These are phyloP conservation scores for Ephestia elutella DNA, from an alignment of 1,140 invertebrate species.

Conservation along the genomic window DNA sequence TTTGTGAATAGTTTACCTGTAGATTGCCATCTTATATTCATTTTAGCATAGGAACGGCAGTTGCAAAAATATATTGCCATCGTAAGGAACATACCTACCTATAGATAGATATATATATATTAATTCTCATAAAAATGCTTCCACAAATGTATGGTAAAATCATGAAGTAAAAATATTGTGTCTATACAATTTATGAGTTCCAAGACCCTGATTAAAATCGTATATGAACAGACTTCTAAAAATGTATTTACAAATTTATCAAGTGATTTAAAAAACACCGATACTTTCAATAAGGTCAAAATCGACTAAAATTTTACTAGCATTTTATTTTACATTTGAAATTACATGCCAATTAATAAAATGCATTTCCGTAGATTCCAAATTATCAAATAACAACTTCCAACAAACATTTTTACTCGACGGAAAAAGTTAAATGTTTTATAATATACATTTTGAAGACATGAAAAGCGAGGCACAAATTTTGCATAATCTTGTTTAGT, in stretches of 20 bases:
- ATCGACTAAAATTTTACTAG: conserved; percentile 4
- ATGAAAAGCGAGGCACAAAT: too few species aligned
- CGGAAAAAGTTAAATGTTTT: too few species aligned
- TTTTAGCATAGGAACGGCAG: background rate
- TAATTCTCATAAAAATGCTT: background rate
- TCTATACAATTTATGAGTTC: too few species aligned
- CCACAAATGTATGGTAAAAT: conserved; percentile 24
- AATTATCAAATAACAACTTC: too few species aligned
- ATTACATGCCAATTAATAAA: background rate
- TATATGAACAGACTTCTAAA: background rate
- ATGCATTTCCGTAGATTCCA: background rate
- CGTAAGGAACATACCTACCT: background rate
- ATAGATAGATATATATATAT: background rate
- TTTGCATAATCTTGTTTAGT: too few species aligned
- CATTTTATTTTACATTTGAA: conserved; percentile 5
- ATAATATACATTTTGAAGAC: too few species aligned
- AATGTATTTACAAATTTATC: conserved; percentile 9
- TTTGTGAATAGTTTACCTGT: background rate
- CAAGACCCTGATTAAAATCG: background rate
- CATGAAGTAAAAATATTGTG: too few species aligned
- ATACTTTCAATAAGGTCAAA: background rate
- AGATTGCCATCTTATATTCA: too few species aligned
- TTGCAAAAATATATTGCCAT: background rate
- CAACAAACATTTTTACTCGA: too few species aligned
- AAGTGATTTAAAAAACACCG: conserved; percentile 5